phyloP scores from a whole-genome alignment of 2,797 vertebrate species.

The Todus mexicanus region DNA sequence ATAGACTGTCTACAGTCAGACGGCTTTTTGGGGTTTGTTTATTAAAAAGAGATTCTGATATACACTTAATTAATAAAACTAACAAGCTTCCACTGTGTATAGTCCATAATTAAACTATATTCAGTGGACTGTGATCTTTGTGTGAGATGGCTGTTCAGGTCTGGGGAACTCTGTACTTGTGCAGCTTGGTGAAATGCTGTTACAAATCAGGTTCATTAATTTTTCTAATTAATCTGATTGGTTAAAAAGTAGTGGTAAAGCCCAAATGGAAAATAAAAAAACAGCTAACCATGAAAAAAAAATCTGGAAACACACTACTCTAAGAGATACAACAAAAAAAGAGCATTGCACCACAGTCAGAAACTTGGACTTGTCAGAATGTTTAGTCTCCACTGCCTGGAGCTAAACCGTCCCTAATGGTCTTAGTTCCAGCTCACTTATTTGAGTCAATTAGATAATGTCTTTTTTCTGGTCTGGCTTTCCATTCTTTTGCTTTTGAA shows the following conservation, averaged over 20 bases:
- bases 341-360: neutral
- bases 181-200: constrained; percentile 28
- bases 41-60: constrained; percentile 20
- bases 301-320: neutral
- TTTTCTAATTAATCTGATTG: constrained; percentile 51
- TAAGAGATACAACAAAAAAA: neutral
- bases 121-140: constrained; percentile 29
- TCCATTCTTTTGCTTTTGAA: neutral
- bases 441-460: neutral
- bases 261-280: constrained; percentile 8
- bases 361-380: neutral
- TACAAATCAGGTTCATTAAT: constrained; percentile 20
- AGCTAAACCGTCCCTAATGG: neutral
- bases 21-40: neutral
- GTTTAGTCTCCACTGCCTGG: neutral
- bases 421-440: neutral
- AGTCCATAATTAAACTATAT: constrained; percentile 35
- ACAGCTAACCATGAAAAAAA: neutral
- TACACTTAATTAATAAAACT: neutral
- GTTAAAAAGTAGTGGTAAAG: constrained; percentile 24
- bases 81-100: neutral
- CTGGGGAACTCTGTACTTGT: neutral
- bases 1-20: neutral
- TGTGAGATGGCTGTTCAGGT: neutral
- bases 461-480: neutral